Base-by-base conservation (phyloP, 2,797 vertebrate species). In the Crocidura indochinensis region DNA sequence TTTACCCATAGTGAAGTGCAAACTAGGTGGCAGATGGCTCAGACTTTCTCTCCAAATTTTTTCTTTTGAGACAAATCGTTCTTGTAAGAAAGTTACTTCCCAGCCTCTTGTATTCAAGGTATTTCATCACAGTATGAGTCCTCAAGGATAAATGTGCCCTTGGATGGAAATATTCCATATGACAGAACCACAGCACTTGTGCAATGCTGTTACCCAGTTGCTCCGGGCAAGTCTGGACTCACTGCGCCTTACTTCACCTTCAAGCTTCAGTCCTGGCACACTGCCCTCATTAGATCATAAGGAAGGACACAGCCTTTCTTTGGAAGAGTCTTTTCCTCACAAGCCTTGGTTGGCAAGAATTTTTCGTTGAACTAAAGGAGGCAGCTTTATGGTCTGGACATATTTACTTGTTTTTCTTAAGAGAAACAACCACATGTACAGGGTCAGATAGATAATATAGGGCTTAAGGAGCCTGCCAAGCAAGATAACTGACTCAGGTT, bases 81-180 rank as follows among this genome's bases (percentile, higher is more conserved):
- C 60, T 94, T 91, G 78, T 12, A 86, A 92, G 49, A 92, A 91
- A 69, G 73, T 88, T 26, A 65, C 8, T 81, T 95, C 78, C 62
- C 78, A 87, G 38, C 60, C 38, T 68, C 76, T 68, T 77, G 46
- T 62, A 68, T 75, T 94, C 51, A 44, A n/a, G 60, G 53, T 74
- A 49, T 65, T 93, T 92, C 31, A 86, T 83, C 64, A 60, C 20
- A 75, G 47, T 31, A 27, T 64, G 60, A 81, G 65, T 60, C 51
- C 67, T 76, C 17, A 65, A 90, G 53, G 74, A 67, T 73, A 92
- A 64, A 44, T 19, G 15, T 73, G 74, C 29, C 38, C 62, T 46
- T 44, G 51, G 22, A 38, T 19, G 22, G 8, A 64, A 91, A 82
- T 15, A 81, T n/a, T 12, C 11, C 24, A 69, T 67, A 31, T 60